Percentiles rank a stretch among this genome's conserved stretches.
Evolutionary conservation across 2,113 vertebrate genomes (phyloP).

Genomic region (Hystrix cristata): DNA sequence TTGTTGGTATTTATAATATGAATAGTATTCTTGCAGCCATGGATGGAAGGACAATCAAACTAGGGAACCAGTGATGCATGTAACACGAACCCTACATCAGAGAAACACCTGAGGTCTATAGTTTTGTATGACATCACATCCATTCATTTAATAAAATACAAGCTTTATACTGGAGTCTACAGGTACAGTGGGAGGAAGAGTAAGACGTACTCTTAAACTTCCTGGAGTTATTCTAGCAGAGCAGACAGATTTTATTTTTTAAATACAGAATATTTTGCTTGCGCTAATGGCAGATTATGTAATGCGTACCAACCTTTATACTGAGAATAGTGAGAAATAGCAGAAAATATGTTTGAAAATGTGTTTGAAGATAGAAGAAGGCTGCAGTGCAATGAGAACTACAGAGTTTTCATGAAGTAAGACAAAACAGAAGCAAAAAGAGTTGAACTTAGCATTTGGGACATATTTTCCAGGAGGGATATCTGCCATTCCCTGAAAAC

Average conservation of each 20-base stretch:
- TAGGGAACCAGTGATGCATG: not conserved
- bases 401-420: not conserved
- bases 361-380: not conserved
- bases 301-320: not conserved
- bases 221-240: not conserved
- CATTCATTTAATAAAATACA: not conserved
- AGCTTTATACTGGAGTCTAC: not conserved
- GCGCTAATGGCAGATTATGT: not conserved
- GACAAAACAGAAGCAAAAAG: not conserved
- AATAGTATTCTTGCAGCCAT: not conserved
- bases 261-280: not conserved
- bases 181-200: not conserved
- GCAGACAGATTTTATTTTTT: not conserved
- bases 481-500: not conserved
- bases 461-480: not conserved
- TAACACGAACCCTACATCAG: no score
- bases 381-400: not conserved
- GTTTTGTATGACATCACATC: not conserved
- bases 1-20: constrained; percentile 17
- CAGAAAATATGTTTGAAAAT: not conserved
- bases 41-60: not conserved
- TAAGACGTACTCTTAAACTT: not conserved
- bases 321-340: not conserved
- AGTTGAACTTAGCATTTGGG: not conserved
- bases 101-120: not conserved